These are phyloP conservation scores for Balanococcus diminutus DNA, from an alignment of 2,888 invertebrate genomes.

Conservation along the genomic window DNA sequence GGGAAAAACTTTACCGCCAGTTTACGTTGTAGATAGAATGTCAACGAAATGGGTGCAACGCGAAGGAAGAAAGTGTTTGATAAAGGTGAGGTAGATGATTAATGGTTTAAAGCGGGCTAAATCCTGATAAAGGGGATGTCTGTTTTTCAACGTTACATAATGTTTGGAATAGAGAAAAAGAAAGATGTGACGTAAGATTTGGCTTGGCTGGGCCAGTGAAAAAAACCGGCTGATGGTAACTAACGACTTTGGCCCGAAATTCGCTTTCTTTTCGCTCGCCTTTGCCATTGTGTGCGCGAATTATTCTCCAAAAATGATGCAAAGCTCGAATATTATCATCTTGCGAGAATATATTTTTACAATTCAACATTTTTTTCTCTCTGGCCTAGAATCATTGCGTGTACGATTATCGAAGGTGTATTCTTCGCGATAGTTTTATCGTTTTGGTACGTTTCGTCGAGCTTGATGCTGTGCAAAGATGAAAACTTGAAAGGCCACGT, in stretches of 20 bases:
- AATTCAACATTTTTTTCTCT: neutral
- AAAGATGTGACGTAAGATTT: slow-evolving; percentile 30
- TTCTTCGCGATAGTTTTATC: neutral
- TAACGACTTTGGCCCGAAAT: slow-evolving; percentile 23
- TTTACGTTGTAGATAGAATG: slow-evolving; percentile 34
- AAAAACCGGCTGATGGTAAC: slow-evolving; percentile 1
- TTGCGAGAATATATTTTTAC: slow-evolving; percentile 14
- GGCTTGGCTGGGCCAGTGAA: neutral
- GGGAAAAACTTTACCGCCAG: neutral
- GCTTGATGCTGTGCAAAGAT: neutral
- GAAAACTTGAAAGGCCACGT: neutral
- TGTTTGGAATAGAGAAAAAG: slow-evolving; percentile 13
- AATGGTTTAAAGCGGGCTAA: slow-evolving; percentile 18
- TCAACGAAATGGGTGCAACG: neutral
- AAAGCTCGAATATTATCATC: neutral
- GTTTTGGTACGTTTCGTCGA: neutral
- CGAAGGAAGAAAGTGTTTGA: neutral
- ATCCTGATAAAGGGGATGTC: slow-evolving; percentile 38
- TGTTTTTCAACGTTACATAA: slow-evolving; percentile 42
- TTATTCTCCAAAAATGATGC: slow-evolving; percentile 36
- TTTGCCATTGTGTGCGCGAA: neutral
- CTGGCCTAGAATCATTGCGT: too few relatives aligned
- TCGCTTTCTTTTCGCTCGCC: neutral
- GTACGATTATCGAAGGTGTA: neutral
- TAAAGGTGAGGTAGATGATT: slow-evolving; percentile 40